Evolutionary conservation across 2,888 invertebrate genomes (phyloP), one percentile per base, ranked within the genome.

Genomic region (Drosophila buzzatii): DNA sequence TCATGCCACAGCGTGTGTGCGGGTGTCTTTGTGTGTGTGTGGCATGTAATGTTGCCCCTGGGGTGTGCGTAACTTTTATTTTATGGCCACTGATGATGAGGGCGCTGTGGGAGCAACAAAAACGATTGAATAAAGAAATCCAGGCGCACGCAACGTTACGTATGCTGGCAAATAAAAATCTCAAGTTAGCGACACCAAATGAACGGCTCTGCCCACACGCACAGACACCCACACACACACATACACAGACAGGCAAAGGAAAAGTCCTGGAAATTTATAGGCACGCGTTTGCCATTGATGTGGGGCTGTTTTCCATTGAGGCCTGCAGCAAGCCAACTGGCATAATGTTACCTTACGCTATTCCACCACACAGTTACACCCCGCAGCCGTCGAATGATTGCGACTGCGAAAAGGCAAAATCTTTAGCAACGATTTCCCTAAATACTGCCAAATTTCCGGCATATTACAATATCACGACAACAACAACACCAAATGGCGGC

Each of bases 31-130:
- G 20, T 53, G 16, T 55, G 20, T 61, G 59, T 68, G 45, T 65
- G 62, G 14, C 61, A 55, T 66, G 74, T 75, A 81, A 87, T 85
- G 80, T 82, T 76, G 83, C 78, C 90, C 82, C 85, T 61, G 75
- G 90, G 90, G 89, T 88, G 83, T 84, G 82, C 82, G 85, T 88
- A 89, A 91, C 84, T 90, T 91, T 90, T 91, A 91, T 91, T 91
- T 90, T 86, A 90, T 91, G 88, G 83, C 80, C 69, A 76, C 85
- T 73, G 85, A 81, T 89, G 89, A 90, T 85, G 86, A 80, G 74
- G 80, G 76, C 86, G 83, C 80, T 76, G 66, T 74, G 88, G 88
- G 86, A 83, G 83, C 82, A 82, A 78, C 87, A 85, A 85, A 81
- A 83, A 61, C 89, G 88, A 87, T 87, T 87, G 89, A 90, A 86